Evolutionary conservation across 2,113 vertebrate genomes (phyloP), one percentile per base, ranked within the genome.

Genomic region (Heliornis fulica): DNA sequence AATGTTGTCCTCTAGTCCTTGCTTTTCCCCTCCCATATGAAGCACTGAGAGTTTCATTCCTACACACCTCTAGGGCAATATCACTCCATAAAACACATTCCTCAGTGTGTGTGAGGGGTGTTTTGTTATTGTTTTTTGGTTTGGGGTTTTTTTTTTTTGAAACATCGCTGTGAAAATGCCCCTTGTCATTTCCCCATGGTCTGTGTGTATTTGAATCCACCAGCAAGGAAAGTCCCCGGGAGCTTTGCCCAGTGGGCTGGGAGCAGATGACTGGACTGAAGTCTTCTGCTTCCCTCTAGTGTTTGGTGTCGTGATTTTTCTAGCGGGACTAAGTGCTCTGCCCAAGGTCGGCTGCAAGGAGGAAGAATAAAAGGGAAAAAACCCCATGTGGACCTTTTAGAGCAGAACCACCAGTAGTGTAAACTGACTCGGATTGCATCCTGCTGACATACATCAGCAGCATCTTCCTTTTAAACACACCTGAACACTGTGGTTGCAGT

Each of bases 241-340:
- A 91, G 48, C 43, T 36, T 10, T 51, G 75, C 83, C 46, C 57
- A 9, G 68, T 36, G 34, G 78, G 60, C 61, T 50, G 60, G 22
- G 48, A 76, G 41, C 9, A 11, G 15, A 4, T 17, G 8, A 7
- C 78, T 79, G 91, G 31, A 50, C 81, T 40, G 21, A 90, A 75
- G 87, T 43, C 70, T 78, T 95, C 64, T 96, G 92, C 95, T 57
- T 94, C 97, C 95, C 94, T 96, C 93, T 94, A 87, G 96, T n/a
- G 97, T 96, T 77, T 46, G 10, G 10, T 5, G 32, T 3, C 28
- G 83, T 89, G 20, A 40, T 79, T 63, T 81, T 53, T 40, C 29
- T 19, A 0, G 9, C 1, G 1, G 28, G 48, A 9, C 65, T 0
- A 13, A 40, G 50, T 11, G 17, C 50, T 31, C 23, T 76, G 70